Base-by-base conservation (phyloP, 2,113 vertebrate genomes). In the zebrafish (Danio rerio) region DNA sequence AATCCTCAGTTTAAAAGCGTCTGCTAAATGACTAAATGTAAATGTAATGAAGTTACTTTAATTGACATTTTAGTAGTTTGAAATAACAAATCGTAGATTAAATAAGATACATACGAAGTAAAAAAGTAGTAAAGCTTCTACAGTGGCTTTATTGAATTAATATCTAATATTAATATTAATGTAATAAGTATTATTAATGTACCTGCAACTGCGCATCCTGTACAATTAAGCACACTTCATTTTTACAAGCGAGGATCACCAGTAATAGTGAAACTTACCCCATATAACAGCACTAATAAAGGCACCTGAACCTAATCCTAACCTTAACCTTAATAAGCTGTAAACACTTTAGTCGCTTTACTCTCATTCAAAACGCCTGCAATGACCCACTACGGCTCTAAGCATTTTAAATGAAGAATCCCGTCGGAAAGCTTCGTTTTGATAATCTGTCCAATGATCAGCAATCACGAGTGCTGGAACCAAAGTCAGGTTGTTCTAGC, bases 401-500 rank as follows among this genome's bases (percentile, higher is more conserved):
- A 87, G 88, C 83, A 89, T 87, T 84, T 89, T 15, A 90, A 90
- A 88, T 58, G 62, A 82, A 56, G 7, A 89, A 88, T 82, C 76
- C 88, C 77, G 88, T 70, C 80, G 78, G 53, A 85, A 80, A 42
- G 76, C 88, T 87, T 77, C 70, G 42, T 78, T 90, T 91, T 85
- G 55, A 56, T 86, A 88, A 92, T 91, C 89, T 79, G 78, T 52
- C 73, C 47, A 76, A 86, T 83, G 86, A 88, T 88, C 88, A 89
- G 87, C 80, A 82, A 78, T 82, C 68, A 50, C 18, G n/a, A 31
- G 10, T 81, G 83, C 84, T 87, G 77, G 89, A 91, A 91, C 89
- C 87, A 90, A 93, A 93, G 91, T 92, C 90, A 92, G 74, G 87
- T 78, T 90, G 91, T 92, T 90, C 91, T 89, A 87, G 88, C 87